Conservation (phyloP, 2,888 invertebrate genomes). For the Corythucha ciliata region DNA sequence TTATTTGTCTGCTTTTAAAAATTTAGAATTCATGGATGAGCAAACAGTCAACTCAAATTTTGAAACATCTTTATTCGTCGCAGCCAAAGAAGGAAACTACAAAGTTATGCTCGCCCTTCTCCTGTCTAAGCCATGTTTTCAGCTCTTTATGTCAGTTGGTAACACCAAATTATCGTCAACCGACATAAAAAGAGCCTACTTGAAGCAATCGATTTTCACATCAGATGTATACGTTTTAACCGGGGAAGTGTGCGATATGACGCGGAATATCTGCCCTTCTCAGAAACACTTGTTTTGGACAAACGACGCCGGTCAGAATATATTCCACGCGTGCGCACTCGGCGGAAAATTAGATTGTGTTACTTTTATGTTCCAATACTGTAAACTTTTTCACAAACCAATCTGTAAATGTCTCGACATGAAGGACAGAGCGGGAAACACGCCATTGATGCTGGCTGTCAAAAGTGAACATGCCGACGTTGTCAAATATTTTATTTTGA, state of each 20-base stretch:
- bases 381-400: not conserved
- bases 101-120: not conserved
- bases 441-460: not conserved
- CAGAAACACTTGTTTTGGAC: slow-evolving; percentile 1
- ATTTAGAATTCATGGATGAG: not conserved
- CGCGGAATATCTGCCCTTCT: not conserved
- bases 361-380: not conserved
- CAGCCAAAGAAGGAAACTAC: slow-evolving; percentile 6
- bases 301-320: not conserved
- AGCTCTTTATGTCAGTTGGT: not conserved
- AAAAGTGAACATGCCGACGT: not conserved
- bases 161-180: not conserved
- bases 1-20: too few relatives aligned
- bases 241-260: not conserved
- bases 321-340: slow-evolving; percentile 16
- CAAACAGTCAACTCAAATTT: not conserved
- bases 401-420: not conserved
- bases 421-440: not conserved
- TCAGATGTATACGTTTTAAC: slow-evolving; percentile 11
- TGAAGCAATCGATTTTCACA: not conserved
- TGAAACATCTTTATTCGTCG: not conserved
- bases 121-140: not conserved
- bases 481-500: not conserved
- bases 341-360: not conserved
- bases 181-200: not conserved